Evolutionary conservation across 1,140 invertebrate genomes (phyloP).

Genomic region (Mamestra configurata): DNA sequence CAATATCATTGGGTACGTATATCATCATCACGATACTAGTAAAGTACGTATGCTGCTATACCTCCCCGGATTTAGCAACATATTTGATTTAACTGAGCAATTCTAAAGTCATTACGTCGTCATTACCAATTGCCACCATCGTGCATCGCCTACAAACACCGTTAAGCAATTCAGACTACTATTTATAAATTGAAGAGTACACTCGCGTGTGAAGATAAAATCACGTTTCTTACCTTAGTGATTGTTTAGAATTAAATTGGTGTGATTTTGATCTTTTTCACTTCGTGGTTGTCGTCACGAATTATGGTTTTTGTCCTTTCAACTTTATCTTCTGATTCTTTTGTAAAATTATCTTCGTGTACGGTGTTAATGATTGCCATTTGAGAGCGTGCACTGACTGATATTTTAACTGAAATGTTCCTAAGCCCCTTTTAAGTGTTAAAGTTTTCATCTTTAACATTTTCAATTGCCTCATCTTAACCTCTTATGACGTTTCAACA

Average conservation of each 20-base stretch:
- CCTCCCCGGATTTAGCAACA: slow-evolving; percentile 3
- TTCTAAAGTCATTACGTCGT: slow-evolving; percentile 28
- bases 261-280: slow-evolving; percentile 12
- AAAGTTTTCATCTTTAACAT: too few relatives aligned
- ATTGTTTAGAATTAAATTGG: slow-evolving; percentile 33
- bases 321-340: background rate
- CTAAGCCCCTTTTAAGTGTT: too few relatives aligned
- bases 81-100: slow-evolving; percentile 33
- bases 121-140: slow-evolving; percentile 40
- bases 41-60: background rate
- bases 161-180: slow-evolving; percentile 37
- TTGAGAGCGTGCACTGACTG: too few relatives aligned
- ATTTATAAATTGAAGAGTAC: slow-evolving; percentile 41
- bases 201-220: slow-evolving; percentile 29
- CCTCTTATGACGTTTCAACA: background rate
- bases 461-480: too few relatives aligned
- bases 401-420: too few relatives aligned
- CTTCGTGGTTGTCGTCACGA: background rate
- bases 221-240: slow-evolving; percentile 10
- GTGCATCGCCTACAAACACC: slow-evolving; percentile 22
- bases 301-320: background rate
- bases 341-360: background rate
- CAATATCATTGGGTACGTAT: background rate
- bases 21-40: background rate
- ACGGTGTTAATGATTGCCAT: too few relatives aligned